phyloP scores from a whole-genome alignment of 1,140 invertebrate species.

The Trichogramma pretiosum region DNA sequence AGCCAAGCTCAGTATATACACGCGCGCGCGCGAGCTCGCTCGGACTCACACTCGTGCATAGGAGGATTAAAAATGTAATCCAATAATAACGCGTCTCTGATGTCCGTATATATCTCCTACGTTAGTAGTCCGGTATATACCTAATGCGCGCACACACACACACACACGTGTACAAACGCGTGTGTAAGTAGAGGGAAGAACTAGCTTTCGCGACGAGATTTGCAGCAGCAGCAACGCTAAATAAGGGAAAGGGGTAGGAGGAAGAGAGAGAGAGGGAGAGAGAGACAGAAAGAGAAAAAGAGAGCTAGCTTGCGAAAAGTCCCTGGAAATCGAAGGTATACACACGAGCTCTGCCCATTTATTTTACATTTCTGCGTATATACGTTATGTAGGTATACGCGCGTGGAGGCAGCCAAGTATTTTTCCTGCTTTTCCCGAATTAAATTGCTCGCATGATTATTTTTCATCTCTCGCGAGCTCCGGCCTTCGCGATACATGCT shows the following conservation, averaged over 20 bases:
- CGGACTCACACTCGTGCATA: no score
- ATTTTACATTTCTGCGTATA: conserved; percentile 14
- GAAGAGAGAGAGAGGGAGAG: background rate
- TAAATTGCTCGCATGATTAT: conserved; percentile 15
- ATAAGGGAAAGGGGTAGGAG: background rate
- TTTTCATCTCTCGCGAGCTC: conserved; percentile 5
- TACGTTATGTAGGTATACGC: no score
- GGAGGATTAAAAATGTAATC: conserved; percentile 49
- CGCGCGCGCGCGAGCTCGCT: conserved; percentile 29
- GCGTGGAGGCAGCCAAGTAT: conserved; percentile 13
- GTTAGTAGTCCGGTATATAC: no score
- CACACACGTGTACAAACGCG: background rate
- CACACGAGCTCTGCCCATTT: conserved; percentile 6
- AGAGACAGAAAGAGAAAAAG: background rate
- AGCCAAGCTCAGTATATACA: no score
- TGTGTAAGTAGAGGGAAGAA: no score
- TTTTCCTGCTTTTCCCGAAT: conserved; percentile 12
- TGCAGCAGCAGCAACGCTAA: background rate
- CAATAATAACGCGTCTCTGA: conserved; percentile 47
- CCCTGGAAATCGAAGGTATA: conserved; percentile 15
- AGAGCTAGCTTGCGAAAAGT: background rate
- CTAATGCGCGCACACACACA: conserved; percentile 16
- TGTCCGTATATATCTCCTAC: conserved; percentile 39
- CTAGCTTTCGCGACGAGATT: no score
- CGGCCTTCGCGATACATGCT: background rate